Evolutionary conservation across 2,797 vertebrate species (phyloP).

Genomic region (Eulemur albifrons): DNA sequence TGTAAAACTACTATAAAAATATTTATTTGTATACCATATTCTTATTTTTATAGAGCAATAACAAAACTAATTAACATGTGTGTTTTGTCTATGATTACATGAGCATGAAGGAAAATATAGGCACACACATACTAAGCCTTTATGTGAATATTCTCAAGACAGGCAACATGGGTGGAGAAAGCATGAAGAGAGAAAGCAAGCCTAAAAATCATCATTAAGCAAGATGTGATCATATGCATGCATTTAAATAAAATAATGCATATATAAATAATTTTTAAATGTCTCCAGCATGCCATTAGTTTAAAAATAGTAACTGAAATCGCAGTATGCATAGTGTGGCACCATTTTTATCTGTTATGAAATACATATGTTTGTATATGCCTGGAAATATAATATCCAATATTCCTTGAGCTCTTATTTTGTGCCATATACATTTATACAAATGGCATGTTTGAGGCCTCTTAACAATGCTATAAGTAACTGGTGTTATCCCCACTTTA

Average conservation of each 20-base stretch:
- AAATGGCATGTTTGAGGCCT: background rate
- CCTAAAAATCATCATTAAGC: background rate
- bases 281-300: background rate
- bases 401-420: background rate
- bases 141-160: background rate
- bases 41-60: background rate
- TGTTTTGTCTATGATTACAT: background rate
- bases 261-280: background rate
- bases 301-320: slow-evolving; percentile 25
- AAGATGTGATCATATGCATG: background rate
- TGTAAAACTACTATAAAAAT: background rate
- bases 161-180: background rate
- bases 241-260: slow-evolving; percentile 14
- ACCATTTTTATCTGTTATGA: background rate
- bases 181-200: background rate
- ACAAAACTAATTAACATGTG: background rate
- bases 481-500: background rate
- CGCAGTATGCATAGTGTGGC: background rate
- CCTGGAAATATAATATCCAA: background rate
- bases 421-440: background rate
- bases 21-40: background rate
- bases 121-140: background rate
- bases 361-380: background rate
- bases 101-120: background rate
- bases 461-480: background rate